Base-by-base conservation (phyloP, 2,797 vertebrate genomes). In the Pygocentrus nattereri region DNA sequence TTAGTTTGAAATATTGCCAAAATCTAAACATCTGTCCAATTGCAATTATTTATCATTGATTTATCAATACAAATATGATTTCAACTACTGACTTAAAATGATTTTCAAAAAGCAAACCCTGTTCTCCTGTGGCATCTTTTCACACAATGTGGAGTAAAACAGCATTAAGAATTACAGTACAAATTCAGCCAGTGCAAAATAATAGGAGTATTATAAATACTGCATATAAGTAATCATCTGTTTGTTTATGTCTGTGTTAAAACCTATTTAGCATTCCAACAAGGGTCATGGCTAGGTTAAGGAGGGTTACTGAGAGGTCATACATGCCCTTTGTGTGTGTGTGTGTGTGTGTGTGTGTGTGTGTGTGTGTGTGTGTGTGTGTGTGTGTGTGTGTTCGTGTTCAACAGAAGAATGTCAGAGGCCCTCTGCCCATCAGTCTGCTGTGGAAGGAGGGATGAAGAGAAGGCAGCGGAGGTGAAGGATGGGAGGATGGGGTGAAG, bases 381-480 rank as follows among this genome's bases (percentile, higher is more conserved):
- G 79, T 84, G 77, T 84, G 80, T 79, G 71, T 65, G 23, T 72
- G 59, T 77, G 50, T 79, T 80, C 73, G 61, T 65, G 67, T 78
- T 77, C 49, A 81, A 88, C 82, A 80, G 88, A 93, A 93, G 93
- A 94, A 95, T 94, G 94, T 89, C 87, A 87, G 91, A 90, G 91
- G 91, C 87, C 74, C 56, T 92, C 89, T 93, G 93, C 92, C 94
- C 93, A 89, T 93, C 93, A 92, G 94, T 88, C 92, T 87, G 81
- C 78, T 85, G 81, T 81, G 68, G 83, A 85, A 73, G 83, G 69
- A 82, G 92, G 93, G 90, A 88, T 90, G 84, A 88, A 86, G 68
- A 89, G 90, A 82, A 79, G 76, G 80, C 80, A 83, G 65, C 21
- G 10, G 87, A 83, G 84, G 82, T 87, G 87, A 88, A 85, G 82